Base-by-base conservation (phyloP, 2,797 vertebrate genomes). In the Pteronotus mesoamericanus region DNA sequence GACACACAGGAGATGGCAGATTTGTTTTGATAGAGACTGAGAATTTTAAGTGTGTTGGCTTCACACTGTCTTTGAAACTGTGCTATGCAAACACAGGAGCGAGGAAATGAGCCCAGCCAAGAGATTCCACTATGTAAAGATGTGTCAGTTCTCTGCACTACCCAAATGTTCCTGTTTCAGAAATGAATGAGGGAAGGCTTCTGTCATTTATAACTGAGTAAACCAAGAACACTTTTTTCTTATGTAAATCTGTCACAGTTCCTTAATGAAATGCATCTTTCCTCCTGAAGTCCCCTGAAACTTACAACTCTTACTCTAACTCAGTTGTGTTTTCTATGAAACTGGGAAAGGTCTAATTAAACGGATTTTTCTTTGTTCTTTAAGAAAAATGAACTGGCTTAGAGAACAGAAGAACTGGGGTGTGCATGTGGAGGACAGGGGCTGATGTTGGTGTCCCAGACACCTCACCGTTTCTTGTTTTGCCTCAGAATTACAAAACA, bases 21-120 rank as follows among this genome's bases (percentile, higher is more conserved):
- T 96, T 97, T 98, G 94, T 94, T 97, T 97, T 97, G 95, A 85
- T 92, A 83, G 74, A 94, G 89, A 77, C 87, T 5, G 71, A 95
- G 91, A 92, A 83, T 90, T 94, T 61, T 94, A 95, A 96, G 77
- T 61, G 85, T 94, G 80, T 87, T 93, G 93, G 68, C 85, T 91
- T 96, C 85, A 74, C 66, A 57, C 89, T 92, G 89, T 91, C 96
- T 97, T 97, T 96, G 94, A 96, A 93, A 94, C n/a, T 55, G 42
- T 87, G 89, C 89, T 92, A 64, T 93, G 29, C 78, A 97, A 97
- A 97, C 96, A 96, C 57, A 66, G 59, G 55, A 95, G 48, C 16
- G 85, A 95, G 91, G 92, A 94, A 92, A 86, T n/a, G 16, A 94
- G 82, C 29, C 57, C 68, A 86, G 69, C 82, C 82, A 90, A 95